A percentile compares a stretch with the other conserved stretches of the same genome.
phyloP scores from a whole-genome alignment of 2,888 invertebrate species.

The Alviniconcha strummeri region DNA sequence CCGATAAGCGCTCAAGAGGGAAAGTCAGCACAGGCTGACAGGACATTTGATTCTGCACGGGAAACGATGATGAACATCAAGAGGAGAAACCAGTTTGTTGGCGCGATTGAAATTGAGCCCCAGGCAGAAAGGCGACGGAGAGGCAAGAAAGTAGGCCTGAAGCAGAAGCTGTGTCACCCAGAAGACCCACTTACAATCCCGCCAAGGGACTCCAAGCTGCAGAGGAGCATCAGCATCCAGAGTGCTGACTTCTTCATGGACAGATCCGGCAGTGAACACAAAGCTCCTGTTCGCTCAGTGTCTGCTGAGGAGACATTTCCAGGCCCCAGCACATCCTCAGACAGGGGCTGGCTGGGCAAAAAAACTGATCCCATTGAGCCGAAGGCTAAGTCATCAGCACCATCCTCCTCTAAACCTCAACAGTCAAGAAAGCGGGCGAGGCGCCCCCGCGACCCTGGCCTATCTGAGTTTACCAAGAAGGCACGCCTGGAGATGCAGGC shows the following conservation, averaged over 20 bases:
- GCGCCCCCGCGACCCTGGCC: background rate
- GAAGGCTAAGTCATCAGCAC: background rate
- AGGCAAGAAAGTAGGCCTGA: conserved; percentile 3
- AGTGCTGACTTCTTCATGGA: no score
- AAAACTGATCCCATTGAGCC: background rate
- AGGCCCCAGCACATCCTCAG: background rate
- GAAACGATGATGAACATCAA: conserved; percentile 9
- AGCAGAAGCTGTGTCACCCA: background rate
- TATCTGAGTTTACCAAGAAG: background rate
- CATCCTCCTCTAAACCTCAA: background rate
- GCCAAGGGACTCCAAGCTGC: background rate
- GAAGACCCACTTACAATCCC: background rate
- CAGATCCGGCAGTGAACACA: no score
- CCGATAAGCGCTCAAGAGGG: no score
- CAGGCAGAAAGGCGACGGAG: conserved; percentile 16
- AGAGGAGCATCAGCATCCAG: background rate
- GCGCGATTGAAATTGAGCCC: conserved; percentile 2
- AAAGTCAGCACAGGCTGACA: background rate
- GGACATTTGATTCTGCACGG: conserved; percentile 9
- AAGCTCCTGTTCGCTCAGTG: no score
- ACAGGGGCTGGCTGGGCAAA: background rate
- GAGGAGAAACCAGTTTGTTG: background rate
- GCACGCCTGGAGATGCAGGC: background rate
- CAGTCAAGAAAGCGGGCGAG: background rate
- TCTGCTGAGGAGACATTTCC: background rate